phyloP scores from a whole-genome alignment of 2,113 vertebrate species.

The Ailuropoda melanoleuca region DNA sequence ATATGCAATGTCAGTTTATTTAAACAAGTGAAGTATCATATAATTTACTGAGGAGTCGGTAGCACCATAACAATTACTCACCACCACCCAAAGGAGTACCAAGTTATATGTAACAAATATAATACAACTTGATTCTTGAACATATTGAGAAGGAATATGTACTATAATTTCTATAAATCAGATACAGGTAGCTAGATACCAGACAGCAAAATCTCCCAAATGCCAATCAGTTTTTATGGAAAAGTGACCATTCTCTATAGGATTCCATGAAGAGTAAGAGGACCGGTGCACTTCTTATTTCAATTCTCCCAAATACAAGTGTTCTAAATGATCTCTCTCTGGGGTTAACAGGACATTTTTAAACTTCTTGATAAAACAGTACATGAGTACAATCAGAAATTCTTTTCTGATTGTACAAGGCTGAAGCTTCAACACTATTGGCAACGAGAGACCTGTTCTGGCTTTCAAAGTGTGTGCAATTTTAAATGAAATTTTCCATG shows the following conservation, averaged over 20 bases:
- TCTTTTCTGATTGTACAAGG: too few species aligned
- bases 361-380: conserved; percentile 53
- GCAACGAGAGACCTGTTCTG: background rate
- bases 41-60: background rate
- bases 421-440: background rate
- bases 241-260: background rate
- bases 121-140: background rate
- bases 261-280: background rate
- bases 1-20: background rate
- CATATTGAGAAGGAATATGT: background rate
- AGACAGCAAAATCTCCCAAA: background rate
- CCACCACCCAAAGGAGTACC: background rate
- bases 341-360: conserved; percentile 28
- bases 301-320: background rate
- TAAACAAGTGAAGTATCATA: background rate
- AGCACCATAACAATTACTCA: background rate
- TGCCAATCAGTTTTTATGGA: background rate
- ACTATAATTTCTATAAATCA: background rate
- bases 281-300: background rate
- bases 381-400: background rate
- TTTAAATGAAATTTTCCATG: background rate
- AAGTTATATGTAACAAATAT: background rate
- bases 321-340: background rate
- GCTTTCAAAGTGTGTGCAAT: background rate
- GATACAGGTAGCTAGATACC: background rate